phyloP scores from a whole-genome alignment of 2,113 vertebrate species.

The Dicentrarchus labrax region DNA sequence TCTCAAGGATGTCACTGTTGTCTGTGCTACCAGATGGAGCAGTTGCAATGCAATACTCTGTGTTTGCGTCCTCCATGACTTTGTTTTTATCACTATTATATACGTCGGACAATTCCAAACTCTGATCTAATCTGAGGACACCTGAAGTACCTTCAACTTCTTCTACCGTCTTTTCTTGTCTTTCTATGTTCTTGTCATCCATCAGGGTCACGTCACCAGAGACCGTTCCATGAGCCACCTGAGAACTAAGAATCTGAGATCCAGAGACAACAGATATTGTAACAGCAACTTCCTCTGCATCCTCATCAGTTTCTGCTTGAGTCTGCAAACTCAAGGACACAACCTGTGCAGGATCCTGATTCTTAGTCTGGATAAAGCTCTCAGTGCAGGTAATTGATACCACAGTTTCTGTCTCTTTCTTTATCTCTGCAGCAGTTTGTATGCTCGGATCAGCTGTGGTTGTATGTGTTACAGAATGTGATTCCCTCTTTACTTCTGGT shows the following conservation, averaged over 20 bases:
- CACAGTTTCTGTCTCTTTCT: background rate
- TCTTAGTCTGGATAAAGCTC: background rate
- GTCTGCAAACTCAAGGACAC: background rate
- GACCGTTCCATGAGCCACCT: background rate
- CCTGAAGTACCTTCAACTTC: no score
- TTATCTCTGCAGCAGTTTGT: background rate
- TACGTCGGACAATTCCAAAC: no score
- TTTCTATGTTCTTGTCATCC: background rate
- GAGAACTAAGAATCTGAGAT: background rate
- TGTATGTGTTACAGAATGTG: background rate
- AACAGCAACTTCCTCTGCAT: background rate
- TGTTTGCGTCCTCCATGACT: background rate
- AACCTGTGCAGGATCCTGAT: background rate
- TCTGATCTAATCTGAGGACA: background rate
- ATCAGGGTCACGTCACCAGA: background rate
- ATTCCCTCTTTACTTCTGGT: slow-evolving; percentile 2
- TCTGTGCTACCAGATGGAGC: background rate
- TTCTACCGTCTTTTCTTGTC: background rate
- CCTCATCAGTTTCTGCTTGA: background rate
- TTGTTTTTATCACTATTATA: background rate
- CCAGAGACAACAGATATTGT: background rate
- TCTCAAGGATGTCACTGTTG: background rate
- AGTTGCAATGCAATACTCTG: fast-evolving
- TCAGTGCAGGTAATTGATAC: background rate
- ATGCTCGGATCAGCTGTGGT: background rate